phyloP scores from a whole-genome alignment of 2,113 vertebrate genomes.

The Podilymbus podiceps region DNA sequence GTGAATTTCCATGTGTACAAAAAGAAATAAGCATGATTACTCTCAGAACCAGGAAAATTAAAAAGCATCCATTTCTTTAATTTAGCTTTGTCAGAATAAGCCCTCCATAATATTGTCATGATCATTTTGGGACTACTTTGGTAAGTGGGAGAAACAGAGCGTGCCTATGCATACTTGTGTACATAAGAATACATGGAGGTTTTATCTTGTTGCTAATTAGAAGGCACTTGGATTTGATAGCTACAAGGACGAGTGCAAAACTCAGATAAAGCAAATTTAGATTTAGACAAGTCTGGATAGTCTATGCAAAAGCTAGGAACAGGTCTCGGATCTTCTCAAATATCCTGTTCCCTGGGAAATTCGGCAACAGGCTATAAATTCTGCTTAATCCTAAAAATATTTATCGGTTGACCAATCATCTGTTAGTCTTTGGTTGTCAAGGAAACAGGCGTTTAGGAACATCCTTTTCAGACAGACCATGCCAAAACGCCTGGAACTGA shows the following conservation, averaged over 20 bases:
- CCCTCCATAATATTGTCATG: neutral
- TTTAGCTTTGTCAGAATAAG: neutral
- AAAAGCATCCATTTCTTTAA: neutral
- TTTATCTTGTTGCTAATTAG: neutral
- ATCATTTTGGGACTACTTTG: neutral
- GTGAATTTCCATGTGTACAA: neutral
- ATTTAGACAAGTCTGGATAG: neutral
- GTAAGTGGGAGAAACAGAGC: neutral
- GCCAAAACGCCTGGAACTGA: neutral
- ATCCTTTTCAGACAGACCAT: neutral
- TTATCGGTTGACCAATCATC: slow-evolving; percentile 21
- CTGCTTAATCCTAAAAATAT: slow-evolving; percentile 33
- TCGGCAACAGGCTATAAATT: neutral
- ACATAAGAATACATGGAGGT: fast-evolving
- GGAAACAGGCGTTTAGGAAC: slow-evolving; percentile 19
- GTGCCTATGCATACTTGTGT: fast-evolving
- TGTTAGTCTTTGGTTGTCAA: neutral
- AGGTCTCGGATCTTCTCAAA: neutral
- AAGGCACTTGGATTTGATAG: neutral
- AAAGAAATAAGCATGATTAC: neutral
- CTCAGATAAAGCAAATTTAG: neutral
- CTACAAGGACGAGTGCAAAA: neutral
- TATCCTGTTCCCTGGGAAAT: neutral
- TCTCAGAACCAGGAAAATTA: neutral
- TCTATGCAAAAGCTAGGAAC: neutral